Evolutionary conservation across 2,888 invertebrate species (phyloP), one percentile per base, ranked within the genome.

Genomic region (Leptinotarsa tumamoca): DNA sequence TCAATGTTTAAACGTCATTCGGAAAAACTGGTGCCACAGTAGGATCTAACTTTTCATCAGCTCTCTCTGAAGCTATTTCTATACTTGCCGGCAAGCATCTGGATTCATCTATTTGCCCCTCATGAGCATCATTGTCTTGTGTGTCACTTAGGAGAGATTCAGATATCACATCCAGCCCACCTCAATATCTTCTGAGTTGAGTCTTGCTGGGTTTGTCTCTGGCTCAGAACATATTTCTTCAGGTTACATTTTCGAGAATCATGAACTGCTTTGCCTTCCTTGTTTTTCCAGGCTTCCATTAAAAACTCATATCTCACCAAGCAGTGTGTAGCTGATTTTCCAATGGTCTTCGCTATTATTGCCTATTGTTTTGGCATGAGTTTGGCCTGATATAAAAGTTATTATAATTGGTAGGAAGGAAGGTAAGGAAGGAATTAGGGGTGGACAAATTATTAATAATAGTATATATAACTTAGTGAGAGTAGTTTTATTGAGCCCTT

Each of bases 181-280:
- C 99, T 92, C 99, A 99, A 99, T 99, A 87, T 99, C 99, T 85
- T 99, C 97, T 2, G 99, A 99, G 90, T 99, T 99, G 1, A 99
- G 99, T 70, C 99, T 91, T 0, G 99, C 99, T 4, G 99, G 99
- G 89, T 99, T 99, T 0, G 99, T 99, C 90, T 99, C 99, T 14
- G 99, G 99, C 89, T 99, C 98, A 0, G 99, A 99, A 90, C 99
- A 99, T 85, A 99, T 99, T 90, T 99, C 99, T 43, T 99, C 99
- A 0, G 99, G 99, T 87, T 98, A 98, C 61, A 99, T 90, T 87
- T 99, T 52, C 99, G 92, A 0, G 99, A 98, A 89, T 99, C 99
- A 89, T 97, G 97, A 52, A 93, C 93, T 89, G 97, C 97, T 4
- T 96, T 97, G 88, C 98, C 98, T 87, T 98, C 98, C 85, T 97